These are phyloP conservation scores for Holotrichia oblita DNA, from an alignment of 1,140 invertebrate genomes.

Conservation along the genomic window DNA sequence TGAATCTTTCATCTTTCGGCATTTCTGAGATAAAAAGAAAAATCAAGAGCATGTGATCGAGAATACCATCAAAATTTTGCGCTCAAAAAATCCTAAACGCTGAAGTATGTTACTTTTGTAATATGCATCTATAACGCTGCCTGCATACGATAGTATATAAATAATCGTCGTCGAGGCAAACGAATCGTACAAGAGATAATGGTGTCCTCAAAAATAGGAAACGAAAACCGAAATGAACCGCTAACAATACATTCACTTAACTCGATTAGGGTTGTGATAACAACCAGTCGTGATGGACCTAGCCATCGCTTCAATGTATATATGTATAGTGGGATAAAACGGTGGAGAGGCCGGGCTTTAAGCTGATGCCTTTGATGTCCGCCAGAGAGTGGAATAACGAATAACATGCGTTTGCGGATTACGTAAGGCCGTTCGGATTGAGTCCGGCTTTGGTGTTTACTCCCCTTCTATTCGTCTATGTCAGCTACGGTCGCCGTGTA, in stretches of 20 bases:
- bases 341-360: slow-evolving; percentile 5
- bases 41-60: no score
- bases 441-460: neutral
- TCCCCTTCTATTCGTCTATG: no score
- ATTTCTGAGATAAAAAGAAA: no score
- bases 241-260: slow-evolving; percentile 3
- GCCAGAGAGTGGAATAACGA: slow-evolving; percentile 19
- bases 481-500: no score
- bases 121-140: no score
- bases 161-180: no score
- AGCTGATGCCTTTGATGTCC: slow-evolving; percentile 18
- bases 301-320: neutral
- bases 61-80: no score
- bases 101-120: no score
- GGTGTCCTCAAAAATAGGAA: neutral
- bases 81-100: no score
- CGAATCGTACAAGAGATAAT: neutral
- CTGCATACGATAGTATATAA: no score
- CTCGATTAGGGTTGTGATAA: neutral
- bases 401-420: slow-evolving; percentile 26
- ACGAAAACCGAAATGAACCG: slow-evolving; percentile 6
- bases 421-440: slow-evolving; percentile 14
- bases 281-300: neutral
- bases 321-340: neutral
- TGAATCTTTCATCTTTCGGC: no score